phyloP scores from a whole-genome alignment of 2,113 vertebrate species.

The Triplophysa siluroides region DNA sequence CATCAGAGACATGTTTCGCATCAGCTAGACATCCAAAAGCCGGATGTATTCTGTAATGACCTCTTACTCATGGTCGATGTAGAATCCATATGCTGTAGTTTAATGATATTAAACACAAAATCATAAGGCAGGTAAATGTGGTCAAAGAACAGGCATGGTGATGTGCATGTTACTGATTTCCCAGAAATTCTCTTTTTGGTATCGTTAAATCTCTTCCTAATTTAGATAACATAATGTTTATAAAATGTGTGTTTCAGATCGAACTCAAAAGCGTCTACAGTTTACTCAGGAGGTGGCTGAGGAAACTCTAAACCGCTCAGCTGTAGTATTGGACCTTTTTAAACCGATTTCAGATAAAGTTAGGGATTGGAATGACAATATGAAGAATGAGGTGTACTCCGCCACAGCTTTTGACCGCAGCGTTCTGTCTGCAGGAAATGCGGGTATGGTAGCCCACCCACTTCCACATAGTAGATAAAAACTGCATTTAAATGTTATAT shows the following conservation, averaged over 20 bases:
- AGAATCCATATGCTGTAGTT: no score
- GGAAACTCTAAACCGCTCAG: slow-evolving; percentile 76
- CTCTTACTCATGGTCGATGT: no score
- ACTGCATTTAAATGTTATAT: not conserved
- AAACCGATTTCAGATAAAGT: slow-evolving; percentile 80
- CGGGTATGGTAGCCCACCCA: slow-evolving; percentile 74
- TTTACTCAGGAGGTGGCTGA: slow-evolving; percentile 75
- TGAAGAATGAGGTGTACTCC: slow-evolving; percentile 81
- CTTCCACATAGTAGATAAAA: not conserved
- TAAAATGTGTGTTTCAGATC: slow-evolving; percentile 62
- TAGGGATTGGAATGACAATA: slow-evolving; percentile 82
- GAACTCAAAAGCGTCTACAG: slow-evolving; percentile 76
- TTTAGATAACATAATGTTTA: not conserved
- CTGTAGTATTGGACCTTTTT: slow-evolving; percentile 73
- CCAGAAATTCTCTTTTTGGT: no score
- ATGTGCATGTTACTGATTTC: no score
- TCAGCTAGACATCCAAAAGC: no score
- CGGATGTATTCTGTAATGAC: no score
- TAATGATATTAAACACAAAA: no score
- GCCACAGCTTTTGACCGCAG: slow-evolving; percentile 78
- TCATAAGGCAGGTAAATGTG: no score
- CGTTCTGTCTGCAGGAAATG: slow-evolving; percentile 81
- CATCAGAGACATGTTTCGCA: no score
- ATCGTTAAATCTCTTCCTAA: not conserved
- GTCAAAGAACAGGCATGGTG: no score